Evolutionary conservation across 2,888 invertebrate genomes (phyloP), one percentile per base, ranked within the genome.

Genomic region (Sminthurides aquaticus): DNA sequence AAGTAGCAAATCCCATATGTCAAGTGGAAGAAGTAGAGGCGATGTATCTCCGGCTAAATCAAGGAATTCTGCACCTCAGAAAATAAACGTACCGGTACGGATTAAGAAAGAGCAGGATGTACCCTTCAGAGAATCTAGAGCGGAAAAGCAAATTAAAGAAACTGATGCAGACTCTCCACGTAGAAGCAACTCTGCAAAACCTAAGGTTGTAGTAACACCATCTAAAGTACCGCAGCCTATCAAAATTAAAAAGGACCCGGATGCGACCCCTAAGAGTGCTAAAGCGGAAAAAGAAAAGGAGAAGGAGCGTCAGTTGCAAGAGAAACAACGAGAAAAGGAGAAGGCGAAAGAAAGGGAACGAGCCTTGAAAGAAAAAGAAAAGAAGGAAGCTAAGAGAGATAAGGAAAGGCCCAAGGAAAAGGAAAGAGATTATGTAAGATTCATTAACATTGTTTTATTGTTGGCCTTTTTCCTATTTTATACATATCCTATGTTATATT

Each of bases 241-340:
- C 1, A 58, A 57, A 54, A 64, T 69, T 20, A 69, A 69, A 58
- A 29, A 55, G 24, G 69, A 69, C 25, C 69, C 69, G 8, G 69
- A 69, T 58, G 66, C 48, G 3, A 54, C 49, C 18, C 15, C 54
- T 25, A 1, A 34, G 15, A 29, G 34, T 20, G 15, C 43, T 15
- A 34, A 34, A 34, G 54, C 55, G 1, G 56, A 61, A 18, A 49
- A 49, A 54, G 65, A 61, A 49, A 34, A 26, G 49, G 49, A 49
- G 48, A 52, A 54, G 20, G 65, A 49, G 15, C 60, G 49, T 61
- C 28, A 58, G 56, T 15, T 64, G 49, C 56, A 81, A 79, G 77
- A 83, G 76, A 58, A 77, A 75, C 65, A 73, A 67, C 59, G 71
- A 62, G 43, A 69, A 26, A 58, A 71, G 68, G 59, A 68, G 49